Evolutionary conservation across 2,797 vertebrate species (phyloP).

Genomic region (Mus caroli): DNA sequence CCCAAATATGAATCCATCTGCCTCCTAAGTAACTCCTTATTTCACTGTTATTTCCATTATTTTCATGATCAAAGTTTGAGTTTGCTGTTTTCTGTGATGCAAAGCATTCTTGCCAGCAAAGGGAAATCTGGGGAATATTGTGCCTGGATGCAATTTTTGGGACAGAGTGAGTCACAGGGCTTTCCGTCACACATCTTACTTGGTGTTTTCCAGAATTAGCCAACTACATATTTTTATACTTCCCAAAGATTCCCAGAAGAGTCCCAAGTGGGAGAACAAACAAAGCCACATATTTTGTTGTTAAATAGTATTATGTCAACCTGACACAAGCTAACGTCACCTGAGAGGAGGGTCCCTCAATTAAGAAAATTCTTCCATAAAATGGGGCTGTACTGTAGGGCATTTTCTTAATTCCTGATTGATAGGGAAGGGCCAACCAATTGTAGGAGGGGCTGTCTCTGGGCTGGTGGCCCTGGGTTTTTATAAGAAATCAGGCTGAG

Average conservation of each 20-base stretch:
- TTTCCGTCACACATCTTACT: background rate
- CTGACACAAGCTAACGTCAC: background rate
- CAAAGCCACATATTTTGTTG: background rate
- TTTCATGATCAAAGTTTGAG: conserved; percentile 25
- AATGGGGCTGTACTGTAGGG: background rate
- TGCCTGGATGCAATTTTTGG: conserved; percentile 51
- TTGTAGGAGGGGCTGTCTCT: background rate
- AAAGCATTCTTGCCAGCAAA: conserved; percentile 1
- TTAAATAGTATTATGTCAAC: background rate
- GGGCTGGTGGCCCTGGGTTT: background rate
- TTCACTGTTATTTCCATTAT: conserved; percentile 15
- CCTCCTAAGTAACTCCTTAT: background rate
- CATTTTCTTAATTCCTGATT: background rate
- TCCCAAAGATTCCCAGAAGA: background rate
- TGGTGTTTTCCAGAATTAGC: conserved; percentile 32
- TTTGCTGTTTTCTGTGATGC: conserved; percentile 31
- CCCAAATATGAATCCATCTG: background rate
- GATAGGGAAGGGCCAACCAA: background rate
- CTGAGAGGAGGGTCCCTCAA: background rate
- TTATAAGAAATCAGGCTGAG: background rate
- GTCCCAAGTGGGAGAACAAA: background rate
- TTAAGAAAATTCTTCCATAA: background rate
- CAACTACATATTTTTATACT: conserved; percentile 16
- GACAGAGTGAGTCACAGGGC: conserved; percentile 15
- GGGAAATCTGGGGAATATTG: background rate